Percentiles rank a stretch among this genome's conserved stretches.
phyloP scores from a whole-genome alignment of 2,888 invertebrate genomes.

The Hipparchia semele region DNA sequence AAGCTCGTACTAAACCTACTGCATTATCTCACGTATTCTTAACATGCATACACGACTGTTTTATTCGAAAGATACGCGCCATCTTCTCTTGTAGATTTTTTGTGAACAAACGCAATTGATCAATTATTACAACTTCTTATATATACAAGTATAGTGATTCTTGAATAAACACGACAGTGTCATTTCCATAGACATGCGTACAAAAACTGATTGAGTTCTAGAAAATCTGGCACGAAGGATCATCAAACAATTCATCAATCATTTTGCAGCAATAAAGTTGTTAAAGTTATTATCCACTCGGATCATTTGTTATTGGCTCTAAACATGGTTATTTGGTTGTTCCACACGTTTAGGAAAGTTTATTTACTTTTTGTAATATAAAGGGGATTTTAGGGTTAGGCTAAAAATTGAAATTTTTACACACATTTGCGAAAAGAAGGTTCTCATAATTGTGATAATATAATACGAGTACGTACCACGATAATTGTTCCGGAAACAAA shows the following conservation, averaged over 20 bases:
- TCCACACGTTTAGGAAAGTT: not conserved
- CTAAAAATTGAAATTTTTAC: too few relatives aligned
- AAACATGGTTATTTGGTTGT: not conserved
- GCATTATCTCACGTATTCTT: slow-evolving; percentile 50
- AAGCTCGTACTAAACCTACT: not conserved
- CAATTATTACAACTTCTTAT: slow-evolving; percentile 44
- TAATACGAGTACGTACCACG: too few relatives aligned
- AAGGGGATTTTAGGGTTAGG: too few relatives aligned
- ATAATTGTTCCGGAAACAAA: too few relatives aligned
- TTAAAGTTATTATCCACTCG: slow-evolving; percentile 6
- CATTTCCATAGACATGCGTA: slow-evolving; percentile 18
- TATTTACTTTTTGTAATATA: not conserved
- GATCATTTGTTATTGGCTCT: not conserved
- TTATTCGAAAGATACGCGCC: slow-evolving; percentile 39
- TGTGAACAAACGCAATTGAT: slow-evolving; percentile 47
- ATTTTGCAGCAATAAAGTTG: not conserved
- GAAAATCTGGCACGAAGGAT: slow-evolving; percentile 19
- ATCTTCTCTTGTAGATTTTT: slow-evolving; percentile 28
- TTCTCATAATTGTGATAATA: too few relatives aligned
- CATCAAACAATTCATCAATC: slow-evolving; percentile 18
- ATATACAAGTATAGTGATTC: slow-evolving; percentile 22
- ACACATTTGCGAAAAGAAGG: too few relatives aligned
- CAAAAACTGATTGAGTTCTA: slow-evolving; percentile 1
- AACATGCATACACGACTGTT: slow-evolving; percentile 40
- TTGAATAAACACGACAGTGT: slow-evolving; percentile 15